Evolutionary conservation across 2,113 vertebrate species (phyloP).

Genomic region (Oryzias curvinotus): DNA sequence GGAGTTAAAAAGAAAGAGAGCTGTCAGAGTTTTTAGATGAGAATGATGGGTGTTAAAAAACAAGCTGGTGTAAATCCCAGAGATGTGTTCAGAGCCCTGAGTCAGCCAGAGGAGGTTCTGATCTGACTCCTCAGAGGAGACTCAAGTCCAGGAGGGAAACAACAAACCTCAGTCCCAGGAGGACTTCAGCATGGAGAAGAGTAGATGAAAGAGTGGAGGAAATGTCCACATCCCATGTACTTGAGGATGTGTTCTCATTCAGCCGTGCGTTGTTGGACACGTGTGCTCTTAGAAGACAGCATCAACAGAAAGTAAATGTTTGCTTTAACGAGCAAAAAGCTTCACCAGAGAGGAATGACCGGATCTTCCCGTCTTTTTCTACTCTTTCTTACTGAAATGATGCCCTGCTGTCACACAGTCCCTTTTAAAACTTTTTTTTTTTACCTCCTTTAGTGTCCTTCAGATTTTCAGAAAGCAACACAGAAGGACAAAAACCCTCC

Average conservation of each 20-base stretch:
- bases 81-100: constrained; percentile 1
- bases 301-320: neutral
- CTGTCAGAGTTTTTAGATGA: neutral
- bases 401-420: neutral
- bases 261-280: neutral
- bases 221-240: neutral
- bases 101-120: constrained; percentile 5
- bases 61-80: neutral
- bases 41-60: neutral
- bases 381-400: neutral
- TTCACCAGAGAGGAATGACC: too few species aligned
- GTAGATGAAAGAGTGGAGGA: neutral
- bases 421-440: too few species aligned
- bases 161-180: neutral
- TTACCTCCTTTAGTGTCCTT: constrained; percentile 22
- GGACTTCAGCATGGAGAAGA: neutral
- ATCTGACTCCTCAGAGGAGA: neutral
- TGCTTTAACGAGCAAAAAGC: too few species aligned
- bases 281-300: neutral
- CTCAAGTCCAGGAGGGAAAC: neutral
- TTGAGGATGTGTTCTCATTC: neutral
- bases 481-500: neutral
- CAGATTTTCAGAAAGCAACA: neutral
- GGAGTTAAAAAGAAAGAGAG: neutral
- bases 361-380: neutral